These are phyloP conservation scores for Diplolepis rosae DNA, from an alignment of 2,888 invertebrate genomes.

Conservation along the genomic window DNA sequence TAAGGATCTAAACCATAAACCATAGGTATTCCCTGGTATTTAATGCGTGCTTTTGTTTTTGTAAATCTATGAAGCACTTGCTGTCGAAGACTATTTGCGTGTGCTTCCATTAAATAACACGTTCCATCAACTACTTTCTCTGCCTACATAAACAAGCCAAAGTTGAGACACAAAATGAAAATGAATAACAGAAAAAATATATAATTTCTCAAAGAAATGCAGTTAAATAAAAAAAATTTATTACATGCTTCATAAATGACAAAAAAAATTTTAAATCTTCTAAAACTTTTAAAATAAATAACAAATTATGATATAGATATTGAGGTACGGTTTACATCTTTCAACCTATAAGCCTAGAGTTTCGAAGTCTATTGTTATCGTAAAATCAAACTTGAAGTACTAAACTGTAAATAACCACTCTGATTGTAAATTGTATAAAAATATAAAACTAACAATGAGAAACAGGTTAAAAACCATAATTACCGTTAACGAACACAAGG, in stretches of 20 bases:
- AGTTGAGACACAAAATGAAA: background rate
- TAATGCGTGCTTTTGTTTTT: slow-evolving; percentile 57
- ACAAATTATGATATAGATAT: too few species aligned
- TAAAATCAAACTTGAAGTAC: background rate
- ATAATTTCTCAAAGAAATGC: too few species aligned
- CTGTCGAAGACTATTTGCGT: slow-evolving; percentile 63
- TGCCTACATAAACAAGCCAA: slow-evolving; percentile 43
- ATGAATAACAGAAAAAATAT: background rate
- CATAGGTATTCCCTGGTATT: slow-evolving; percentile 42
- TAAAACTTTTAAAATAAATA: too few species aligned
- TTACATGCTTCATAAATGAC: too few species aligned
- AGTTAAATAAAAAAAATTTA: too few species aligned
- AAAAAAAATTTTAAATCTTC: too few species aligned
- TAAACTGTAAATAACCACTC: background rate
- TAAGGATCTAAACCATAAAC: slow-evolving; percentile 56
- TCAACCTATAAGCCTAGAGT: too few species aligned
- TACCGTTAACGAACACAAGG: slow-evolving; percentile 39
- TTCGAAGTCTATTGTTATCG: background rate
- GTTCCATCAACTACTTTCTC: slow-evolving; percentile 61
- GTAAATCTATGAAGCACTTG: slow-evolving; percentile 61
- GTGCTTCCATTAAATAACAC: slow-evolving; percentile 64
- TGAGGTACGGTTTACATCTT: too few species aligned
- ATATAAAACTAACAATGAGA: slow-evolving; percentile 1
- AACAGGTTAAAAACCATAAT: slow-evolving; percentile 22
- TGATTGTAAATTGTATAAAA: slow-evolving; percentile 6